These are phyloP conservation scores for Drosophila putrida DNA, from an alignment of 2,888 invertebrate species.

Conservation along the genomic window DNA sequence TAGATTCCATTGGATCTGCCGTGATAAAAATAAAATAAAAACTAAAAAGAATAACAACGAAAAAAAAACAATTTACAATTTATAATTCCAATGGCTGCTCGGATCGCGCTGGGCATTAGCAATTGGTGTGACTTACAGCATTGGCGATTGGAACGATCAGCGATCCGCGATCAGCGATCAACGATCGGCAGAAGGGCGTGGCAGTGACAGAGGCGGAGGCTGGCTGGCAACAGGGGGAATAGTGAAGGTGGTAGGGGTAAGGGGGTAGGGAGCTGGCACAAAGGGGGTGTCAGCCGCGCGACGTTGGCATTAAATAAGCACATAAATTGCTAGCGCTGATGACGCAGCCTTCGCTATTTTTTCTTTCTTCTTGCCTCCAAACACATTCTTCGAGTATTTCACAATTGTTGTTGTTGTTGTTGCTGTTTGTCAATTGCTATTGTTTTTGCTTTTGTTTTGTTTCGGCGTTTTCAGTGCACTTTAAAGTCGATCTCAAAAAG, in stretches of 20 bases:
- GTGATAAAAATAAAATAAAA: conserved; percentile 59
- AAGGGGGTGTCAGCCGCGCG: conserved; percentile 19
- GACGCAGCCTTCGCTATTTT: conserved; percentile 59
- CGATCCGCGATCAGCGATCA: conserved; percentile 19
- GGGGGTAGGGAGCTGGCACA: neutral
- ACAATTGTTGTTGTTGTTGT: conserved; percentile 18
- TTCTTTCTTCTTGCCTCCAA: conserved; percentile 5
- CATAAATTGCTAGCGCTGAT: conserved; percentile 67
- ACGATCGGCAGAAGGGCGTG: conserved; percentile 51
- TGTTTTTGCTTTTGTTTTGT: conserved; percentile 1
- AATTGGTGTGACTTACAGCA: conserved; percentile 74
- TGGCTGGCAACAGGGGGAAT: too few relatives aligned
- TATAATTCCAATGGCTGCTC: conserved; percentile 75
- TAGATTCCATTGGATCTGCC: conserved; percentile 19
- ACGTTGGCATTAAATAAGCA: conserved; percentile 64
- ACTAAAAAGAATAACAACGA: neutral
- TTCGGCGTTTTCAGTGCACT: conserved; percentile 7
- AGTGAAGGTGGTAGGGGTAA: too few relatives aligned
- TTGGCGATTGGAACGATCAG: conserved; percentile 47
- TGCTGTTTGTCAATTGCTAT: conserved; percentile 23
- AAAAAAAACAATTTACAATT: conserved; percentile 53
- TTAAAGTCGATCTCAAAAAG: neutral
- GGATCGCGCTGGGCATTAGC: conserved; percentile 49
- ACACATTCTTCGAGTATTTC: conserved; percentile 48
- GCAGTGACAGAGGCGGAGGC: conserved; percentile 22